Percentiles rank a stretch among this genome's conserved stretches.
phyloP scores from a whole-genome alignment of 2,113 vertebrate species.

The Ameiurus melas region DNA sequence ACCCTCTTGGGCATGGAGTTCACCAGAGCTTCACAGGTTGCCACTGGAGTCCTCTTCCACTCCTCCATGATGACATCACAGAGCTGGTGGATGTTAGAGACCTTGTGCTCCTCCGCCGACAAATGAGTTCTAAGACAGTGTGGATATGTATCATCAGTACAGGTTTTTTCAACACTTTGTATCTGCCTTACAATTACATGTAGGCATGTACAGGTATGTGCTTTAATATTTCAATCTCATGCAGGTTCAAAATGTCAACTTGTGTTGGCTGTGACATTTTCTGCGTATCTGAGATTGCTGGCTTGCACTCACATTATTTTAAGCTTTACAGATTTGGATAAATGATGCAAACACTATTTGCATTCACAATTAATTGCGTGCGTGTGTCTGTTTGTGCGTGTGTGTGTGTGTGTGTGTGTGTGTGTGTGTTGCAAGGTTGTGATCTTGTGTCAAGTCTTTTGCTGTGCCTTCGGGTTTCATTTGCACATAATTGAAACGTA shows the following conservation, averaged over 20 bases:
- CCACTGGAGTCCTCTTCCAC: too few species aligned
- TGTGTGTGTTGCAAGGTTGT: background rate
- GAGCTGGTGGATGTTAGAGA: too few species aligned
- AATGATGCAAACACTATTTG: slow-evolving; percentile 5
- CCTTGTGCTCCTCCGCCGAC: too few species aligned
- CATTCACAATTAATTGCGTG: slow-evolving; percentile 12
- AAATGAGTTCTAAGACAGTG: background rate
- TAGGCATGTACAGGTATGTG: background rate
- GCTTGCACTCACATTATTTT: background rate
- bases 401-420: background rate
- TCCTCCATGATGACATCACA: too few species aligned
- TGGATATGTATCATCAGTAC: background rate
- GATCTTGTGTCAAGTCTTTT: slow-evolving; percentile 20
- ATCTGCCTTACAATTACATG: background rate
- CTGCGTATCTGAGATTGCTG: background rate
- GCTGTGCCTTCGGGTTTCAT: background rate
- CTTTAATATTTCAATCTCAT: background rate
- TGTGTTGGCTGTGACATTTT: background rate
- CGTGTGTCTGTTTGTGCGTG: too few species aligned
- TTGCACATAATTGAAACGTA: slow-evolving; percentile 21
- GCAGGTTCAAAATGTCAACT: background rate
- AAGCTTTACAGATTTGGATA: slow-evolving; percentile 5
- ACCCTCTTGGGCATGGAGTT: too few species aligned
- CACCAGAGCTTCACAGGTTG: too few species aligned
- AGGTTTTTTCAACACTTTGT: background rate